Conservation (phyloP, 2,797 vertebrate genomes). For the Limosa lapponica region DNA sequence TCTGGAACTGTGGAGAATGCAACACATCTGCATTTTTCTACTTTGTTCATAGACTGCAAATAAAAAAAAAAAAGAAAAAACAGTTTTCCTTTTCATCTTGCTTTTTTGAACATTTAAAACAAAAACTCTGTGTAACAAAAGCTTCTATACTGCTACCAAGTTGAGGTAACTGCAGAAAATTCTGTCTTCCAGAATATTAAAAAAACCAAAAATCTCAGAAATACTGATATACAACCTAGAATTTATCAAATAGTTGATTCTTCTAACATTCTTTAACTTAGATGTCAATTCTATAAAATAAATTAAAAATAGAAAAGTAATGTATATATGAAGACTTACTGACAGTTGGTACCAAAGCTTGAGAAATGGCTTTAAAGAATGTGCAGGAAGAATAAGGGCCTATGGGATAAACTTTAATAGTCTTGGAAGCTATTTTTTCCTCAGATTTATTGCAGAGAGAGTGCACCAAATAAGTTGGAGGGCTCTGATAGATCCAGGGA, state of each 20-base stretch:
- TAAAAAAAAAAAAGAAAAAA: neutral
- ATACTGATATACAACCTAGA: neutral
- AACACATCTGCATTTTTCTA: neutral
- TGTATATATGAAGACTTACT: neutral
- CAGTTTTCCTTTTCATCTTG: neutral
- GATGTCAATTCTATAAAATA: neutral
- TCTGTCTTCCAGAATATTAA: neutral
- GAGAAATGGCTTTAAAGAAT: neutral
- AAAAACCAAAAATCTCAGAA: neutral
- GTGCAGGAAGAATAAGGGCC: neutral
- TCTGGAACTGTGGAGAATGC: neutral
- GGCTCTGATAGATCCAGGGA: neutral
- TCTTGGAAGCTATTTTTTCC: neutral
- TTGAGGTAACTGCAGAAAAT: neutral
- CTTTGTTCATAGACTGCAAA: neutral
- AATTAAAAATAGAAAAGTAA: neutral
- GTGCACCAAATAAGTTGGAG: neutral
- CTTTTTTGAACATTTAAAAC: neutral
- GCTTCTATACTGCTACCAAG: neutral
- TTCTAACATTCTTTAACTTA: neutral
- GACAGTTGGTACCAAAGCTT: neutral
- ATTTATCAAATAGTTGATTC: neutral
- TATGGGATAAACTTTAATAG: neutral
- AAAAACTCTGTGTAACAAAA: neutral
- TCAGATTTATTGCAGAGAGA: neutral